Percentiles rank a stretch among this genome's conserved stretches.
These are phyloP conservation scores for Phalacrocorax carbo DNA, from an alignment of 2,113 vertebrate genomes.

Conservation along the genomic window DNA sequence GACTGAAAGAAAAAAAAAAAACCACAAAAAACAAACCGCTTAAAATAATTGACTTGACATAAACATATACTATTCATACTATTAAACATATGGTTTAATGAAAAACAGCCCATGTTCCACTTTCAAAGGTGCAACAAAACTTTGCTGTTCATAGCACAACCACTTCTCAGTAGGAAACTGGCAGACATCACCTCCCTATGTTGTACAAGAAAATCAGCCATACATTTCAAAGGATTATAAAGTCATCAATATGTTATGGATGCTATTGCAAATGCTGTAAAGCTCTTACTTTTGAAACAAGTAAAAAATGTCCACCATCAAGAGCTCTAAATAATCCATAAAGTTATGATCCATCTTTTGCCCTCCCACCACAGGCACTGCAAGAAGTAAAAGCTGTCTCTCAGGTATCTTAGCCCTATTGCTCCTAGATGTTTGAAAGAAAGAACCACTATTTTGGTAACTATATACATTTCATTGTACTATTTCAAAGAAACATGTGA, in stretches of 20 bases:
- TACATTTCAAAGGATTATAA: not conserved
- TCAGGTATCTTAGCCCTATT: not conserved
- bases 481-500: not conserved
- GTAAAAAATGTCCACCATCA: not conserved
- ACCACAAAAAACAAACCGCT: not conserved
- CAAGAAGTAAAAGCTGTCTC: not conserved
- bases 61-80: not conserved
- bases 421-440: not conserved
- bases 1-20: not conserved
- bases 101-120: not conserved
- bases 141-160: not conserved
- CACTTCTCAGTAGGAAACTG: not conserved
- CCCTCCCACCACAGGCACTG: not conserved
- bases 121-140: not conserved
- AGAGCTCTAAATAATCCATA: not conserved
- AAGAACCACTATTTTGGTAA: not conserved
- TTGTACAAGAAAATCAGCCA: not conserved
- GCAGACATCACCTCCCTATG: not conserved
- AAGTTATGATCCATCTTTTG: not conserved
- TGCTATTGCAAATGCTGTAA: not conserved
- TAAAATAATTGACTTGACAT: not conserved
- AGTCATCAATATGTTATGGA: not conserved
- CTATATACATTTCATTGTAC: rapidly evolving
- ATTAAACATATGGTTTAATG: not conserved
- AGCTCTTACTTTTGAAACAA: not conserved